Base-by-base conservation (phyloP, 2,113 vertebrate genomes). In the Dascyllus trimaculatus region DNA sequence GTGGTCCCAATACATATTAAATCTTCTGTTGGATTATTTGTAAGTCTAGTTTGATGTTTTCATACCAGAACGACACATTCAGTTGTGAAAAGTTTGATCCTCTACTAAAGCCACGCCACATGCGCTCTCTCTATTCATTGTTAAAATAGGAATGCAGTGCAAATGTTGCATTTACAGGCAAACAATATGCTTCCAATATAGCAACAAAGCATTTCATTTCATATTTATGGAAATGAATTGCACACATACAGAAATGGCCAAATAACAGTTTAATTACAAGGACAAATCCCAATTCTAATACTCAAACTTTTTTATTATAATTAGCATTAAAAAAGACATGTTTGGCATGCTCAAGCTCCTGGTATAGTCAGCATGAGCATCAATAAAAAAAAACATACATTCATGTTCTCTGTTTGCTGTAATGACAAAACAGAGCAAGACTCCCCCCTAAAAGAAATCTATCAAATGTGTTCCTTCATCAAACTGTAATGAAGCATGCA, bases 271-370 rank as follows among this genome's bases (percentile, higher is more conserved):
- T 15, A 51, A 60, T 53, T 53, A 45, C 18, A 59, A 78, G 18
- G 1, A 38, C 13, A n/a, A 56, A 43, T 51, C 1, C 21, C 21
- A 85, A 24, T 52, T 5, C 13, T 1, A 85, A 24, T 52, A 9
- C 13, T 1, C 7, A 48, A 19, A 24, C 0, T 14, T 22, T 22
- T 45, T 19, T 29, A 5, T 40, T 2, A 4, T 22, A 51, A 21
- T 13, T 9, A 25, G 3, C 54, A 25, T 29, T 53, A 24, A 45
- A 76, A 40, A 69, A 25, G 2, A 58, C 19, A 69, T 62, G 43
- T 57, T 64, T 54, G 43, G 22, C 71, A 80, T 69, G 10, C 65
- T 64, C 59, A 35, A 26, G 19, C 25, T 1, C 54, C 62, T 53
- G 21, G 45, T 24, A 19, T 19, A 74, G 17, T 11, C 52, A 53